Base-by-base conservation (phyloP, 2,113 vertebrate genomes). In the Chionis minor region DNA sequence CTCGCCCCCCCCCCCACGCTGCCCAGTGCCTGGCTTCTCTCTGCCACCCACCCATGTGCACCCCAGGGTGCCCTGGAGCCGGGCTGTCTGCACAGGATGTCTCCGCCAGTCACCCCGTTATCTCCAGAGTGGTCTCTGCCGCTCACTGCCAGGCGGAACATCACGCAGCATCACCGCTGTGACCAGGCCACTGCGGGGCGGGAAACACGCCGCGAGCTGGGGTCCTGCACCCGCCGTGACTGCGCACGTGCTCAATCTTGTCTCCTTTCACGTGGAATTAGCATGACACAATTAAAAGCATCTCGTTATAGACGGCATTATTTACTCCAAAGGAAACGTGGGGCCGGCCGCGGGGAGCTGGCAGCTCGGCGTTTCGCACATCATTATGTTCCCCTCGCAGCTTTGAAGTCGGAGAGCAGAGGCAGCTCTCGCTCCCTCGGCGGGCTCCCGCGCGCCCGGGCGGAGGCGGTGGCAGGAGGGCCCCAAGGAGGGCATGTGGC, bases 331-430 rank as follows among this genome's bases (percentile, higher is more conserved):
- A 96, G 95, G 96, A 92, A 92, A 74, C 40, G 35, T 35, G 86
- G 92, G 86, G 81, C 94, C 56, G 19, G 96, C 88, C 9, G 4
- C 26, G 9, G 95, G 84, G 87, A 88, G 80, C 96, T 96, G 97
- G 95, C 97, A 96, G 96, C 87, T 82, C 71, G 2, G 86, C 58
- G 14, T 71, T 73, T 96, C 80, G 9, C 96, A 97, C 96, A 89
- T 96, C 96, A 94, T 96, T 97, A 96, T 88, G 89, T 86, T 92
- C 91, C 90, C 80, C 66, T 81, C 30, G 1, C 45, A 47, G 87
- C 95, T 97, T 96, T 92, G 95, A 94, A 96, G 93, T 92, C 13
- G 8, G 62, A 88, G 86, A 70, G 54, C 32, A 15, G 8, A 86
- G 88, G 89, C 90, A 86, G 79, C 56, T 44, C 87, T 3, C 33